A percentile compares a stretch with the other conserved stretches of the same genome.
Conservation (phyloP, 1,140 invertebrate genomes). For the Daktulosphaira vitifoliae region DNA sequence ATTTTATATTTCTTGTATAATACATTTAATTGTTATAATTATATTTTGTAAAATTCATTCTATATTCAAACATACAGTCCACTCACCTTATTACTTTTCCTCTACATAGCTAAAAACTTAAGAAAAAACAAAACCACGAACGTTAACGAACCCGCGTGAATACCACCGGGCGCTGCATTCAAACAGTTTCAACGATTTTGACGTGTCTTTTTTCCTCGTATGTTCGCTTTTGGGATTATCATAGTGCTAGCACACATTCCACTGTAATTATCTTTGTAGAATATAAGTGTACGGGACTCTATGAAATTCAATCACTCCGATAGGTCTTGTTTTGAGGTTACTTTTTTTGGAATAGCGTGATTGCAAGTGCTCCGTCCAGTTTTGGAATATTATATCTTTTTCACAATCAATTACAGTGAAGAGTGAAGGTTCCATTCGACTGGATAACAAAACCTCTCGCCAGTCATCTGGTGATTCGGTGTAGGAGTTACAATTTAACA, state of each 20-base stretch:
- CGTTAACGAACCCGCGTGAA: no score
- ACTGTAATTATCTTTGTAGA: slow-evolving; percentile 15
- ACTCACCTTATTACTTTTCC: no score
- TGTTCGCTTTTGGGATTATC: not conserved
- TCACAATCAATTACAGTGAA: slow-evolving; percentile 34
- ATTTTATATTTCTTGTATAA: no score
- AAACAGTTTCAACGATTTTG: not conserved
- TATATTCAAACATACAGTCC: no score
- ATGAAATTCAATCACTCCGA: slow-evolving; percentile 5
- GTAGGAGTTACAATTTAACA: slow-evolving; percentile 34
- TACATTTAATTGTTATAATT: no score
- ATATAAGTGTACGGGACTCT: not conserved
- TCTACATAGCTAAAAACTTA: no score
- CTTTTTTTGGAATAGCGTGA: not conserved
- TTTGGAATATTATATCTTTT: slow-evolving; percentile 22
- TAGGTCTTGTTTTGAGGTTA: slow-evolving; percentile 1
- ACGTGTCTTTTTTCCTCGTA: not conserved
- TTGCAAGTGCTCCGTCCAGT: slow-evolving; percentile 14
- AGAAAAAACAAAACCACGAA: no score
- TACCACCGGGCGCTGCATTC: no score
- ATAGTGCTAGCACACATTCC: slow-evolving; percentile 2
- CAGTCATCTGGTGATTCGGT: slow-evolving; percentile 33
- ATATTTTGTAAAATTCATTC: no score
- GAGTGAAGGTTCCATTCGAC: slow-evolving; percentile 35
- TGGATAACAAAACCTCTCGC: slow-evolving; percentile 26